phyloP scores from a whole-genome alignment of 37 sponge, comb jelly and placozoan genomes.

The Corticium candelabrum region DNA sequence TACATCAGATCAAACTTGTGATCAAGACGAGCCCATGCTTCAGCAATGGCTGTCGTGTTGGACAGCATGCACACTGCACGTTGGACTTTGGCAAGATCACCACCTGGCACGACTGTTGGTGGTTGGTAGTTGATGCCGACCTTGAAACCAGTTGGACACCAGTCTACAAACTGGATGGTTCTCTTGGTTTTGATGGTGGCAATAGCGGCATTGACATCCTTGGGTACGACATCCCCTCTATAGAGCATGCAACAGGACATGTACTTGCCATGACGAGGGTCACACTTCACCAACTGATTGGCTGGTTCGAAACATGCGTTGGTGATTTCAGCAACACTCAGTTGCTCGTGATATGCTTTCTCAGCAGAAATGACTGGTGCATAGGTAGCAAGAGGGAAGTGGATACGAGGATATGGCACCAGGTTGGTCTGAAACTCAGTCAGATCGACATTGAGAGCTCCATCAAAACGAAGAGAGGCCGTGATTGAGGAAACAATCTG shows the following conservation, averaged over 20 bases:
- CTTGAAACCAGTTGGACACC: conserved; percentile 97
- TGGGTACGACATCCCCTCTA: conserved; percentile 89
- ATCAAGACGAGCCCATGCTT: conserved; percentile 84
- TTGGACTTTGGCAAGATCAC: conserved; percentile 80
- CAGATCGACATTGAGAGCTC: conserved; percentile 87
- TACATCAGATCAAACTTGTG: conserved; percentile 97
- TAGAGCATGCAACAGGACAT: conserved; percentile 94
- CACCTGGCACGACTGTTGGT: conserved; percentile 79
- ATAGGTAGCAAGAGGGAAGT: conserved; percentile 85
- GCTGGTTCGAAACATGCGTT: conserved; percentile 85
- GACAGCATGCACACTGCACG: conserved; percentile 85
- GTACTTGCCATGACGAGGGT: conserved; percentile 93
- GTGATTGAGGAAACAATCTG: conserved; percentile 91
- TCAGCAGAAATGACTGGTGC: conserved; percentile 76
- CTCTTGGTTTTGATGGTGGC: conserved; percentile 83
- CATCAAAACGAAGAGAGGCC: conserved; percentile 90
- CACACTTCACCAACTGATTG: conserved; percentile 95
- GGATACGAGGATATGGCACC: conserved; percentile 82
- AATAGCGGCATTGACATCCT: conserved; percentile 84
- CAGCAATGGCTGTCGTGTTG: conserved; percentile 91
- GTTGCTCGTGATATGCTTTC: conserved; percentile 74
- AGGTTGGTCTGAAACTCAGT: conserved; percentile 95
- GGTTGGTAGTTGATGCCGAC: conserved; percentile 99
- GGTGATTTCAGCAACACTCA: conserved; percentile 64
- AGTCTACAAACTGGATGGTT: conserved; percentile 88